Conservation (phyloP, 1,140 invertebrate genomes). For the Anthonomus grandis region DNA sequence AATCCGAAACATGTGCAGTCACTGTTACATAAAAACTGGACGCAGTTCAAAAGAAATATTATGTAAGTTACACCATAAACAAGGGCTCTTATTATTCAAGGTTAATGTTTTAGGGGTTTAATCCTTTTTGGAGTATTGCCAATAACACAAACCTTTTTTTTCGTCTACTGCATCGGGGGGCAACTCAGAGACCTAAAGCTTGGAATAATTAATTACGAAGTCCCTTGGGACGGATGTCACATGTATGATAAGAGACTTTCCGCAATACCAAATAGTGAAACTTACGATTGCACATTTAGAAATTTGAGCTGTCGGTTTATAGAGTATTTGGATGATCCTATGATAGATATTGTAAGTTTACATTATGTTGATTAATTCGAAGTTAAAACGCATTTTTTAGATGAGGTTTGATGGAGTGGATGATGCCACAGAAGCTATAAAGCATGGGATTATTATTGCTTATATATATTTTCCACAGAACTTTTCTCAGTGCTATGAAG, state of each 20-base stretch:
- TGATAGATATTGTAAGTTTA: conserved; percentile 48
- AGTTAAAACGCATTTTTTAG: conserved; percentile 3
- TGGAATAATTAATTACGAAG: conserved; percentile 75
- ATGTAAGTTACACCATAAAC: conserved; percentile 25
- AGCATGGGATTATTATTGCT: conserved; percentile 62
- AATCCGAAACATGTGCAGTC: conserved; percentile 36
- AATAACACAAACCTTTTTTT: conserved; percentile 72
- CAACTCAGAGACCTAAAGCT: conserved; percentile 70
- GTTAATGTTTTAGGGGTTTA: conserved; percentile 59
- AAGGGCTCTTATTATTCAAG: background rate
- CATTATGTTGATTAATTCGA: background rate
- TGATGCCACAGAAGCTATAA: conserved; percentile 59
- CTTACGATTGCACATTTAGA: conserved; percentile 50
- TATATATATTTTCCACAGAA: conserved; percentile 69
- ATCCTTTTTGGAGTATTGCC: conserved; percentile 80
- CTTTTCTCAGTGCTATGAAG: conserved; percentile 65
- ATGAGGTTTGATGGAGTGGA: conserved; percentile 53
- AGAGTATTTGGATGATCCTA: conserved; percentile 50
- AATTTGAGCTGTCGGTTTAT: conserved; percentile 61
- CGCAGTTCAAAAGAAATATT: conserved; percentile 39
- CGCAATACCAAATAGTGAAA: too few species aligned
- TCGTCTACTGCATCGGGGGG: conserved; percentile 75
- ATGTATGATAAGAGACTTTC: too few species aligned
- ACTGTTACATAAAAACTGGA: conserved; percentile 43
- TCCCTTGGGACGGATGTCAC: too few species aligned